Percentiles rank a stretch among this genome's conserved stretches.
These are phyloP conservation scores for Myiopsitta monachus DNA, from an alignment of 2,113 vertebrate genomes.

Conservation along the genomic window DNA sequence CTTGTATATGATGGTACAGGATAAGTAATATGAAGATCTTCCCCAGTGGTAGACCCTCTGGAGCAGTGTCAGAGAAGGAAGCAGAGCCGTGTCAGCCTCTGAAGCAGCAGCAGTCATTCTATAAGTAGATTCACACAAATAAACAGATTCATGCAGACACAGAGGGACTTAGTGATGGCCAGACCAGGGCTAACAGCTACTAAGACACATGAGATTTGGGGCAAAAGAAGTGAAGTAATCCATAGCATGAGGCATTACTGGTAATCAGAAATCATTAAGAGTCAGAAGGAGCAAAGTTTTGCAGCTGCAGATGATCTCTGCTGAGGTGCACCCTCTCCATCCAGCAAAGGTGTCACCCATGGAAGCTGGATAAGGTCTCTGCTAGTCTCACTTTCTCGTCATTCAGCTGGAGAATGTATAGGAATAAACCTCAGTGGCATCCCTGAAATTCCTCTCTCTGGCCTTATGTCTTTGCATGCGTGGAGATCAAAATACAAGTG, in stretches of 20 bases:
- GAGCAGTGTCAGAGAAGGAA: neutral
- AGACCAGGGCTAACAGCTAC: neutral
- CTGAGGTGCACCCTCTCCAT: neutral
- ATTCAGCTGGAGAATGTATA: neutral
- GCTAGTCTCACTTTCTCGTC: neutral
- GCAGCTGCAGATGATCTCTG: neutral
- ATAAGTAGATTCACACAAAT: neutral
- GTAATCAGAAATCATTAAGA: neutral
- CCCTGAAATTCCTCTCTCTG: neutral
- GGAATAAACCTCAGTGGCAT: neutral
- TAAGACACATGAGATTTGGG: neutral
- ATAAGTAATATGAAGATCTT: neutral
- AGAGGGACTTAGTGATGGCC: neutral
- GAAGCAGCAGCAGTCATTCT: neutral
- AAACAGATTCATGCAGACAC: neutral
- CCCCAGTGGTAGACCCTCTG: neutral
- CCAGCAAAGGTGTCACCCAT: neutral
- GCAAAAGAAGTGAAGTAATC: neutral
- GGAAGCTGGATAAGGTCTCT: neutral
- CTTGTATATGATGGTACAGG: neutral
- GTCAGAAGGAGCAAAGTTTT: neutral
- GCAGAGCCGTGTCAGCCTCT: neutral
- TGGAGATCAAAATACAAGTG: neutral
- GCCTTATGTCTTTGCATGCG: neutral
- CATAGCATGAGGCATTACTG: neutral